Conservation (phyloP, 2,888 invertebrate species). For the Agrotis puta region DNA sequence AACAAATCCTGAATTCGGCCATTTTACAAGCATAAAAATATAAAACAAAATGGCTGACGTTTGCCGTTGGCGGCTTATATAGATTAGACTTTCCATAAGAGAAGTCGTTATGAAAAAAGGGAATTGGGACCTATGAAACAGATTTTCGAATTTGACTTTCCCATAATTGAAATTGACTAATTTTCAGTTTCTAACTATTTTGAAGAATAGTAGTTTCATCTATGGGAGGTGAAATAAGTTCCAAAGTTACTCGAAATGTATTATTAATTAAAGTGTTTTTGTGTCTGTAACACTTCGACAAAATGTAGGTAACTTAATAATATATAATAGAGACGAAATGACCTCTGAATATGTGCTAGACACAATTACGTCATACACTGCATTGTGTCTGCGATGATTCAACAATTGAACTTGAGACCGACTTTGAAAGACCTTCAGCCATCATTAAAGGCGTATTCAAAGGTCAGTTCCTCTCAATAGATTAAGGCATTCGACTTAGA, state of each 20-base stretch:
- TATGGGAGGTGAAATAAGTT: conserved; percentile 67
- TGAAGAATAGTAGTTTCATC: conserved; percentile 40
- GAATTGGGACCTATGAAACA: conserved; percentile 83
- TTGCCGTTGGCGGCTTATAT: conserved; percentile 62
- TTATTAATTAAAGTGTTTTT: conserved; percentile 74
- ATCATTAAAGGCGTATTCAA: conserved; percentile 31
- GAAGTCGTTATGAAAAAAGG: conserved; percentile 67
- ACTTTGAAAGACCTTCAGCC: conserved; percentile 11
- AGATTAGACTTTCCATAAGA: conserved; percentile 53
- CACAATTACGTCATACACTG: conserved; percentile 1
- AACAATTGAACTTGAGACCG: conserved; percentile 23
- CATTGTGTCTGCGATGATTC: conserved; percentile 4
- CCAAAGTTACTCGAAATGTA: conserved; percentile 65
- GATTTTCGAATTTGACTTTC: conserved; percentile 64
- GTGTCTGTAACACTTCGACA: conserved; percentile 83
- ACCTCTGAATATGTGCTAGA: conserved; percentile 59
- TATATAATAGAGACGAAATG: conserved; percentile 68
- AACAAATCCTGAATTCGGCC: conserved; percentile 56
- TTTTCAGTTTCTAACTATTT: neutral
- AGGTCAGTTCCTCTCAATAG: conserved; percentile 75
- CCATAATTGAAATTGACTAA: conserved; percentile 47
- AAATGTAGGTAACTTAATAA: conserved; percentile 76
- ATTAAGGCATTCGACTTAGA: conserved; percentile 83
- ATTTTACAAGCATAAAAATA: conserved; percentile 59
- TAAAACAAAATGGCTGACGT: conserved; percentile 71